Evolutionary conservation across 1,140 invertebrate genomes (phyloP).

Genomic region (Cecropterus lyciades): DNA sequence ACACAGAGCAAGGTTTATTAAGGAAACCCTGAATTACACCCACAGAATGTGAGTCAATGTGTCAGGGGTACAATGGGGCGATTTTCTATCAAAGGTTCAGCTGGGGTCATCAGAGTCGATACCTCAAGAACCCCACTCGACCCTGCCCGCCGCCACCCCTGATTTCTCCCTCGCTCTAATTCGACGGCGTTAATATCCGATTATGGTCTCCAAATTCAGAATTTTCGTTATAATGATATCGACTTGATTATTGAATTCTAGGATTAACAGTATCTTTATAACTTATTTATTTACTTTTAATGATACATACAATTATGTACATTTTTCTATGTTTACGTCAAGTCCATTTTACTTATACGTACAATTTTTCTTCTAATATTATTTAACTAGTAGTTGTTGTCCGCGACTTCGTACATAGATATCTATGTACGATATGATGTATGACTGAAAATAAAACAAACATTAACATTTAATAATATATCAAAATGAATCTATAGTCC

Average conservation of each 20-base stretch:
- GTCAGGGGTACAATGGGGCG: conserved; percentile 46
- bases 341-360: not conserved
- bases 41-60: conserved; percentile 50
- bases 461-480: no score
- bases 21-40: not conserved
- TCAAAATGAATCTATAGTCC: no score
- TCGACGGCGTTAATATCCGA: conserved; percentile 42
- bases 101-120: conserved; percentile 6
- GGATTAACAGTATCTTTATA: not conserved
- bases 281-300: no score
- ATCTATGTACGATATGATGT: no score
- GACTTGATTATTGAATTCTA: conserved; percentile 4
- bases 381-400: no score
- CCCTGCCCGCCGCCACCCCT: conserved; percentile 8
- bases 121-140: conserved; percentile 4
- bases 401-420: no score
- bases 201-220: conserved; percentile 20
- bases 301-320: no score
- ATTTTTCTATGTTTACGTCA: not conserved
- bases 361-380: not conserved
- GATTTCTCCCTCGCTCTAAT: conserved; percentile 2
- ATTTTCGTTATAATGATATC: conserved; percentile 22
- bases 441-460: no score
- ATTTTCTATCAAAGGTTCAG: conserved; percentile 21
- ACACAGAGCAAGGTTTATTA: conserved; percentile 17